phyloP scores from a whole-genome alignment of 64 coral and sea anemone species.

The Stylophora pistillata region DNA sequence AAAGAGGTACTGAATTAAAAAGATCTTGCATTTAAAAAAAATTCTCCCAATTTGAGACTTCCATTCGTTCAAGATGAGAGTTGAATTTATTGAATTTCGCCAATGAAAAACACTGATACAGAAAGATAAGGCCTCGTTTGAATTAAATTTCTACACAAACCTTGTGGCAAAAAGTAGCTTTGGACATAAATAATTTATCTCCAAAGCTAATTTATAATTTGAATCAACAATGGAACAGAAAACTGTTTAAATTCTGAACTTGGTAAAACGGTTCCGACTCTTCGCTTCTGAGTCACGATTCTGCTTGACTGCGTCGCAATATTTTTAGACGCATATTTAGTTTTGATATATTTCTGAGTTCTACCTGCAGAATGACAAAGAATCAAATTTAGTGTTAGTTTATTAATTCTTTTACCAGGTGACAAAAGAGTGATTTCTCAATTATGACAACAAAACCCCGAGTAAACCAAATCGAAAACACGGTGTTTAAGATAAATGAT shows the following conservation, averaged over 20 bases:
- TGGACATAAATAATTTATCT: neutral
- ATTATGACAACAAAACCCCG: neutral
- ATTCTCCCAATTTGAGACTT: too few species aligned
- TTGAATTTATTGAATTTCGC: neutral
- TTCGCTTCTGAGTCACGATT: neutral
- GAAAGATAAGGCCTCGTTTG: neutral
- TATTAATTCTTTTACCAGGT: neutral
- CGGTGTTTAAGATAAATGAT: neutral
- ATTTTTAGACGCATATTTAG: neutral
- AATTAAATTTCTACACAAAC: neutral
- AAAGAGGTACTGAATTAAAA: too few species aligned
- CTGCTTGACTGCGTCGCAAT: neutral
- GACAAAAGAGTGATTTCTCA: conserved; percentile 1
- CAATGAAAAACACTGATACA: neutral
- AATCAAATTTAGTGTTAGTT: neutral
- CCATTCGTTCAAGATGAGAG: neutral
- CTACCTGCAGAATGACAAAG: neutral
- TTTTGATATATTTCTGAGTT: neutral
- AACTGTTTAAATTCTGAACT: neutral
- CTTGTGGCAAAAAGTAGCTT: neutral
- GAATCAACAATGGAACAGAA: neutral
- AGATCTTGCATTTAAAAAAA: too few species aligned
- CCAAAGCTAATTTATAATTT: too few species aligned
- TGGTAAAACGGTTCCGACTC: neutral
- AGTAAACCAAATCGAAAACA: neutral